phyloP scores from a whole-genome alignment of 2,113 vertebrate species.

The Hiodon tergisus region DNA sequence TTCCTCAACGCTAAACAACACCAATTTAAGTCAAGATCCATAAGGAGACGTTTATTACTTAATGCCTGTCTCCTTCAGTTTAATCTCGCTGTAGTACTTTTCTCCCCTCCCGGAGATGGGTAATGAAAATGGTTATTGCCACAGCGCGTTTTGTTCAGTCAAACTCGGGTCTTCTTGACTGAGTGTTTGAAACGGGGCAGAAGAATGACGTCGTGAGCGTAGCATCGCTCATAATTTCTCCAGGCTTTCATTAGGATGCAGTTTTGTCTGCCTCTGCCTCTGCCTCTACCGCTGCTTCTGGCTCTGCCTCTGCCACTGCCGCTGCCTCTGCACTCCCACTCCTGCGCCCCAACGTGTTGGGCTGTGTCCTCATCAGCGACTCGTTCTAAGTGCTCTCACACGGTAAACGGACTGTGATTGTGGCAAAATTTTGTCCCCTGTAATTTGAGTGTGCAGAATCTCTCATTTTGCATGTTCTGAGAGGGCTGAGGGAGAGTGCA shows the following conservation, averaged over 20 bases:
- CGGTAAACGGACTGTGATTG: not conserved
- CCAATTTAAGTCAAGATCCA: conserved; percentile 25
- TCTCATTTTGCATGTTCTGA: not conserved
- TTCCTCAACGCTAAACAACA: conserved; percentile 12
- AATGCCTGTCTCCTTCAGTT: conserved; percentile 25
- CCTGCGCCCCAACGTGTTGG: not conserved
- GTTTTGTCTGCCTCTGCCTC: conserved; percentile 11
- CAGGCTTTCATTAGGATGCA: conserved; percentile 18
- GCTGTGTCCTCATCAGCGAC: not conserved
- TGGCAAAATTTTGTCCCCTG: not conserved
- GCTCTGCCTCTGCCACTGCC: conserved; percentile 14
- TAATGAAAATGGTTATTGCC: conserved; percentile 44
- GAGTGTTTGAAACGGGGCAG: conserved; percentile 26
- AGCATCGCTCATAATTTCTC: conserved; percentile 23
- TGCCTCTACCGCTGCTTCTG: no score
- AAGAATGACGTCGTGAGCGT: conserved; percentile 7
- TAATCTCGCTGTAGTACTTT: conserved; percentile 10
- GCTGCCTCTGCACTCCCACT: not conserved
- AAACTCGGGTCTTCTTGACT: conserved; percentile 25
- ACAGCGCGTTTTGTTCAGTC: conserved; percentile 27
- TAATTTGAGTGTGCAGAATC: not conserved
- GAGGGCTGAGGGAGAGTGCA: not conserved
- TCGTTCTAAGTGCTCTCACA: not conserved
- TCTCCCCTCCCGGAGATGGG: conserved; percentile 32
- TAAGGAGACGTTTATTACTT: conserved; percentile 29